phyloP scores from a whole-genome alignment of 2,888 invertebrate species.

The Myathropa florea region DNA sequence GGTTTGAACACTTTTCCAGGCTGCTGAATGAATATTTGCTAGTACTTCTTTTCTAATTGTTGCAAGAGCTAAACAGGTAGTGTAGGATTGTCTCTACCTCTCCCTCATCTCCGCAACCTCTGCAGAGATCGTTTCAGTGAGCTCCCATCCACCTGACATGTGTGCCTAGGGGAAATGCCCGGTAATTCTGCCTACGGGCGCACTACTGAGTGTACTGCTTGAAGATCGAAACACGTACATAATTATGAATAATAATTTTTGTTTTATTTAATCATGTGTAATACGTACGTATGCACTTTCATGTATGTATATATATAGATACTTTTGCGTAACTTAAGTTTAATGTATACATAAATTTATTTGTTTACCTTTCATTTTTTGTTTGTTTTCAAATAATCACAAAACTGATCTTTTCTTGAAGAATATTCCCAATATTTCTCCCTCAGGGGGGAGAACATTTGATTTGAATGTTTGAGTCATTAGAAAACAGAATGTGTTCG shows the following conservation, averaged over 20 bases:
- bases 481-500: conserved; percentile 8
- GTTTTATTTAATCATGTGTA: conserved; percentile 65
- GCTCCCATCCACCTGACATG: too few relatives aligned
- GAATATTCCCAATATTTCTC: conserved; percentile 32
- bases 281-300: conserved; percentile 45
- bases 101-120: too few relatives aligned
- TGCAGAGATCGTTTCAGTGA: too few relatives aligned
- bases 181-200: too few relatives aligned
- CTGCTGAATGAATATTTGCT: too few relatives aligned
- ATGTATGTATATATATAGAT: conserved; percentile 32
- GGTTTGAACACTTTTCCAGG: too few relatives aligned
- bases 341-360: conserved; percentile 59
- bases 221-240: conserved; percentile 1
- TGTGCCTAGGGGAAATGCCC: too few relatives aligned
- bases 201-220: too few relatives aligned
- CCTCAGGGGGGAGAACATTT: conserved; percentile 2
- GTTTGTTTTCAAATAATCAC: conserved; percentile 59
- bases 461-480: not conserved
- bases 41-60: too few relatives aligned
- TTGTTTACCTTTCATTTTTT: conserved; percentile 12
- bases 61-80: too few relatives aligned
- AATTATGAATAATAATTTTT: conserved; percentile 62
- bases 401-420: conserved; percentile 57
- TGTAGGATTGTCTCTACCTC: too few relatives aligned
- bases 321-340: conserved; percentile 58